These are phyloP conservation scores for Corvus moneduloides DNA, from an alignment of 2,113 vertebrate genomes.

Conservation along the genomic window DNA sequence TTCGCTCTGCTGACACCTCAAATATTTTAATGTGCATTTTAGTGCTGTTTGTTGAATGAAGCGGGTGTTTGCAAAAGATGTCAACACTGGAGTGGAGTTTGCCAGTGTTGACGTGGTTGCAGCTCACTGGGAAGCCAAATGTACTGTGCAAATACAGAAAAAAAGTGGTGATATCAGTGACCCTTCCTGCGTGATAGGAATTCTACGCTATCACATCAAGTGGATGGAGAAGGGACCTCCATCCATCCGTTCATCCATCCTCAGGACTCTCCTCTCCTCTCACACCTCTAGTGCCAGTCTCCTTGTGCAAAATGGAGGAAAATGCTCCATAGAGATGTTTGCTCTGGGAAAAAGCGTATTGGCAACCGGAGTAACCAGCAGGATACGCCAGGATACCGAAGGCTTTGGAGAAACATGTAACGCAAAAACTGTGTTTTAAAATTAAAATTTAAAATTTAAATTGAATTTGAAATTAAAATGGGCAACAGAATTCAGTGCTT, in stretches of 20 bases:
- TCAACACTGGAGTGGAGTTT: neutral
- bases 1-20: neutral
- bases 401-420: neutral
- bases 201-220: rapidly evolving
- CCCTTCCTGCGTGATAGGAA: neutral
- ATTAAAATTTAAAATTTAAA: neutral
- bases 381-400: neutral
- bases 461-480: neutral
- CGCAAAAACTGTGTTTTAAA: neutral
- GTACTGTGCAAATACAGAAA: neutral
- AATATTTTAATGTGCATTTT: neutral
- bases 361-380: neutral
- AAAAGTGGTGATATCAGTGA: neutral
- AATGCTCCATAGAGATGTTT: neutral
- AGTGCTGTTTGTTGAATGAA: neutral
- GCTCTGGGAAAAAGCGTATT: rapidly evolving
- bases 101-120: neutral
- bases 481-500: neutral
- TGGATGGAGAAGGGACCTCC: neutral
- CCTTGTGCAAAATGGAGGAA: neutral
- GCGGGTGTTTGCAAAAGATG: neutral
- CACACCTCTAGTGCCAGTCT: neutral
- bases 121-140: neutral
- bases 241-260: neutral
- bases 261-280: neutral